A percentile compares a stretch with the other conserved stretches of the same genome.
Evolutionary conservation across 2,888 invertebrate genomes (phyloP).

Genomic region (Leucophenga maculata): DNA sequence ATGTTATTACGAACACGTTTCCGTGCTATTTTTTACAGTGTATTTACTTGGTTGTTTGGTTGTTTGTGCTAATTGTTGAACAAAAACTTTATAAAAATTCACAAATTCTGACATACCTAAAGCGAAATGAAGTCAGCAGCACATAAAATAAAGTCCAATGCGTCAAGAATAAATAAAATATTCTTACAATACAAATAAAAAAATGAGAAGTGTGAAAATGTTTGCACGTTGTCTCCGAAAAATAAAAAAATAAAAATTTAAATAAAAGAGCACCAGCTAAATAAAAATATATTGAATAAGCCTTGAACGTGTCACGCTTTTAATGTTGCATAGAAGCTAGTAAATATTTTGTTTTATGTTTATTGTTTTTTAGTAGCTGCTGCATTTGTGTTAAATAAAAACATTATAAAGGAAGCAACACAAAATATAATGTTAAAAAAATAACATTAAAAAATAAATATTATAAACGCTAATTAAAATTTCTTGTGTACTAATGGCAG

Average conservation of each 20-base stretch:
- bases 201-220: background rate
- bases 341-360: background rate
- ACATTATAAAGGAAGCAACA: background rate
- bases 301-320: conserved; percentile 60
- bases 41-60: too few species aligned
- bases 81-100: conserved; percentile 29
- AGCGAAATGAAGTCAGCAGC: background rate
- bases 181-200: conserved; percentile 9
- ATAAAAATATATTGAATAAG: conserved; percentile 41
- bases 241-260: conserved; percentile 42
- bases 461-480: too few species aligned
- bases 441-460: background rate
- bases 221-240: conserved; percentile 25
- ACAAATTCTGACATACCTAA: background rate
- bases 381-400: background rate
- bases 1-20: conserved; percentile 25
- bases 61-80: too few species aligned
- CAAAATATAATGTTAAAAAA: background rate
- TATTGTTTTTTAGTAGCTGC: too few species aligned
- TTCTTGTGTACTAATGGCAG: too few species aligned
- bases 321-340: conserved; percentile 28
- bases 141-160: conserved; percentile 8
- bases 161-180: conserved; percentile 1
- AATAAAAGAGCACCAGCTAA: conserved; percentile 39
- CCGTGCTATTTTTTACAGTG: background rate